Conservation (phyloP, 2,797 vertebrate genomes). For the Falco peregrinus region DNA sequence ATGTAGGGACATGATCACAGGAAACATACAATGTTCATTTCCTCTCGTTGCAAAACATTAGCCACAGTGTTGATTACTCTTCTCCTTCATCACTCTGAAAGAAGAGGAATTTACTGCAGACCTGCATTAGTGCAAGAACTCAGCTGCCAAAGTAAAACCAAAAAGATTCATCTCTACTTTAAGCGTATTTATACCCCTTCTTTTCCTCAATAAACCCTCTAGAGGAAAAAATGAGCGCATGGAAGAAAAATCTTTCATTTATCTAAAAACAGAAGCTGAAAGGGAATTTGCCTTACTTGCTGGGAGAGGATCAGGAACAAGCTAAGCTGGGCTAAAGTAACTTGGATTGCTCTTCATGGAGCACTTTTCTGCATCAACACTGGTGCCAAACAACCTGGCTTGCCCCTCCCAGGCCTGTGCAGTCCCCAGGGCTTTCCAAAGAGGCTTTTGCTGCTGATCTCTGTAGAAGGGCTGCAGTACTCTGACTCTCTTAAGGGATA, state of each 20-base stretch:
- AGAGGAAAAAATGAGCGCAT: background rate
- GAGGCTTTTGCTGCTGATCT: background rate
- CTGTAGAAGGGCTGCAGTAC: background rate
- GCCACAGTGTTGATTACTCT: background rate
- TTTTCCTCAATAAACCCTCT: background rate
- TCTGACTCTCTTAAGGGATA: background rate
- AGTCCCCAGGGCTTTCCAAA: background rate
- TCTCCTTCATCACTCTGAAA: background rate
- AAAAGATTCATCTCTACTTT: background rate
- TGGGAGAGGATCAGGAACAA: background rate
- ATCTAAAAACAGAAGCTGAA: background rate
- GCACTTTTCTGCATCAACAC: background rate
- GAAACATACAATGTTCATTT: background rate
- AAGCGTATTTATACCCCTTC: background rate
- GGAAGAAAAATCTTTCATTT: background rate
- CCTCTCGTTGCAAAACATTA: background rate
- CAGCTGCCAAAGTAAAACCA: background rate
- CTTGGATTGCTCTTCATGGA: background rate
- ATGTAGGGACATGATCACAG: background rate
- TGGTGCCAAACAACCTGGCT: background rate
- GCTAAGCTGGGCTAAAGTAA: background rate
- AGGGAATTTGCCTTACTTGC: background rate
- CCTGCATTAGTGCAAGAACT: background rate
- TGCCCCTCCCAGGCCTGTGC: background rate
- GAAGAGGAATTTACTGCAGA: background rate